These are phyloP conservation scores for Scleropages formosus DNA, from an alignment of 2,797 vertebrate species.

Conservation along the genomic window DNA sequence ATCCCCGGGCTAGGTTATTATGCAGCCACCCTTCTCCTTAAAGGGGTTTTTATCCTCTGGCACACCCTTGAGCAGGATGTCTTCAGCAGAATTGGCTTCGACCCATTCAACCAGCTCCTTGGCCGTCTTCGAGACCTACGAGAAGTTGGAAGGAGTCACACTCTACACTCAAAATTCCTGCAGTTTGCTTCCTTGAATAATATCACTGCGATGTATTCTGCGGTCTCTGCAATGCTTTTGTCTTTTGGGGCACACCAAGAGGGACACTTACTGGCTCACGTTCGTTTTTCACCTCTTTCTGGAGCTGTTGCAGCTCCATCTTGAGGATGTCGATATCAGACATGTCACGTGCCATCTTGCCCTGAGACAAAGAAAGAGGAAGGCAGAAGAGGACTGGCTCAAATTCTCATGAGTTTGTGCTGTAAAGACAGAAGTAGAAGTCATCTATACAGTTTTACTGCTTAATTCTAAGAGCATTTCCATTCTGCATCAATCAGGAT, in stretches of 20 bases:
- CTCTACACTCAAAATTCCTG: too few species aligned
- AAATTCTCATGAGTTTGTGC: too few species aligned
- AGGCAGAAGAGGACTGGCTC: not conserved
- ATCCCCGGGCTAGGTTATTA: slow-evolving; percentile 60
- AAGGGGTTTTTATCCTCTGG: slow-evolving; percentile 92
- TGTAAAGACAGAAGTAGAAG: too few species aligned
- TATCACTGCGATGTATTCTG: too few species aligned
- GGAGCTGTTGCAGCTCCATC: slow-evolving; percentile 89
- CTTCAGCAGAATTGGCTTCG: slow-evolving; percentile 72
- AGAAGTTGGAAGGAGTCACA: slow-evolving; percentile 7
- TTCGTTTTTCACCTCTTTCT: slow-evolving; percentile 73
- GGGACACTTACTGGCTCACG: not conserved
- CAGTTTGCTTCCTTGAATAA: too few species aligned
- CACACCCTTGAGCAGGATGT: slow-evolving; percentile 84
- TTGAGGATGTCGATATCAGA: slow-evolving; percentile 87
- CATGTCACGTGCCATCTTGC: slow-evolving; percentile 90
- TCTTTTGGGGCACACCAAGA: too few species aligned
- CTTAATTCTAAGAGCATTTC: not conserved
- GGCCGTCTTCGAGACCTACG: slow-evolving; percentile 77
- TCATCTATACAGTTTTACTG: not conserved
- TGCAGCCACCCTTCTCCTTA: slow-evolving; percentile 89
- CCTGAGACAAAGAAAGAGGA: slow-evolving; percentile 37
- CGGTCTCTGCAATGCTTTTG: too few species aligned
- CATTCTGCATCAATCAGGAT: too few species aligned
- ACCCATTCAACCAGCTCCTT: slow-evolving; percentile 75